Evolutionary conservation across 2,888 invertebrate genomes (phyloP).

Genomic region (Eurytoma californica): DNA sequence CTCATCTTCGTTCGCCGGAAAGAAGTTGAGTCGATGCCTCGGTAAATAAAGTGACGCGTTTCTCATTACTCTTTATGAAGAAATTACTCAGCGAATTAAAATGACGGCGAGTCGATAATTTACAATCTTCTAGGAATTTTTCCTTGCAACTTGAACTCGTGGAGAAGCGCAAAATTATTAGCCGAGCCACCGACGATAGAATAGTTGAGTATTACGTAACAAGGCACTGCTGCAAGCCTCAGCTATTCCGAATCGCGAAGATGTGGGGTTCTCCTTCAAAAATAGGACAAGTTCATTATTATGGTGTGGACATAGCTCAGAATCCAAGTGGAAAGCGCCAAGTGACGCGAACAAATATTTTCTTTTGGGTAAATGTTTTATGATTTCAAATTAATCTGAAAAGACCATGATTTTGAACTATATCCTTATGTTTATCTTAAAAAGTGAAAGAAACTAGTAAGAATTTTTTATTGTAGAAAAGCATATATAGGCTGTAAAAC

Average conservation of each 20-base stretch:
- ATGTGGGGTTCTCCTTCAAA: constrained; percentile 19
- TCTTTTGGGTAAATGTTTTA: neutral
- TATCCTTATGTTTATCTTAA: neutral
- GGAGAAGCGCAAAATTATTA: too few relatives aligned
- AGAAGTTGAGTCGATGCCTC: neutral
- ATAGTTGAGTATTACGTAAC: constrained; percentile 35
- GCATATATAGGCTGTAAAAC: constrained; percentile 26
- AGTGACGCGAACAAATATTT: neutral
- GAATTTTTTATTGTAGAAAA: constrained; percentile 37
- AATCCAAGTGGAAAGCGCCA: constrained; percentile 19
- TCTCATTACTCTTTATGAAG: too few relatives aligned
- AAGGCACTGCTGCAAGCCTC: neutral
- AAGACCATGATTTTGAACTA: constrained; percentile 31
- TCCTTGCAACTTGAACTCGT: too few relatives aligned
- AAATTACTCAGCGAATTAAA: neutral
- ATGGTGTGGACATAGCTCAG: constrained; percentile 39
- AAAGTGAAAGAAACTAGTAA: constrained; percentile 31
- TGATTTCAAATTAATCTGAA: neutral
- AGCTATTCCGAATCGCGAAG: constrained; percentile 24
- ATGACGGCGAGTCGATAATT: neutral
- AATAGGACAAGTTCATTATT: constrained; percentile 45
- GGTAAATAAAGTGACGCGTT: neutral
- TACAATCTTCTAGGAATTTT: neutral
- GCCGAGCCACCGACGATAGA: neutral
- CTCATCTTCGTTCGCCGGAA: constrained; percentile 25